These are phyloP conservation scores for Eutolmus rufibarbis DNA, from an alignment of 2,888 invertebrate species.

Conservation along the genomic window DNA sequence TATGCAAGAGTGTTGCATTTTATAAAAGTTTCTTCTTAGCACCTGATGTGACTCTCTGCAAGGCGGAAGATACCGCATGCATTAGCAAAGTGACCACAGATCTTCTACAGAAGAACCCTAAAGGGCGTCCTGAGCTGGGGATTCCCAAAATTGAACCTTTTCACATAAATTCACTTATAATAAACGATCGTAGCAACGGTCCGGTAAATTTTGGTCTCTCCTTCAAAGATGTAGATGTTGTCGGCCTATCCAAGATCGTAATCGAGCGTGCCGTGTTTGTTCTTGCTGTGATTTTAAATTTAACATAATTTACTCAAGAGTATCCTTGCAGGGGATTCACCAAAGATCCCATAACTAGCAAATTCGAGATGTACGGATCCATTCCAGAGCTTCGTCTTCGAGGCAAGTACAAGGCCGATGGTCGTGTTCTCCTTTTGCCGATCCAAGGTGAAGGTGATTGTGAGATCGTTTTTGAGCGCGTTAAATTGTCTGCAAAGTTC, in stretches of 20 bases:
- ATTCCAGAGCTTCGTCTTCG: conserved; percentile 50
- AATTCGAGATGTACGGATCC: conserved; percentile 50
- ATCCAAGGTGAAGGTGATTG: conserved; percentile 57
- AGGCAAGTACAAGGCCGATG: conserved; percentile 57
- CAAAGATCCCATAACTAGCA: conserved; percentile 50
- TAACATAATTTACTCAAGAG: neutral
- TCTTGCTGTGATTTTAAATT: neutral
- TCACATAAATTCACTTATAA: conserved; percentile 18
- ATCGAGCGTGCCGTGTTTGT: conserved; percentile 46
- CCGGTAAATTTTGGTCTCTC: conserved; percentile 34
- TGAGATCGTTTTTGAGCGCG: conserved; percentile 45
- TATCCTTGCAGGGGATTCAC: conserved; percentile 51
- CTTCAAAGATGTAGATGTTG: conserved; percentile 41
- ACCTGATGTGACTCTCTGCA: conserved; percentile 45
- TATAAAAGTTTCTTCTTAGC: conserved; percentile 38
- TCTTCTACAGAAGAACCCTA: conserved; percentile 44
- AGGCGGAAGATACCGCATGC: conserved; percentile 46
- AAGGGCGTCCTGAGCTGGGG: conserved; percentile 42
- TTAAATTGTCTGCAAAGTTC: conserved; percentile 7
- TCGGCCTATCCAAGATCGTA: conserved; percentile 35
- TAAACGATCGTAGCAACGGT: conserved; percentile 16
- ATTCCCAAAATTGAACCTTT: conserved; percentile 44
- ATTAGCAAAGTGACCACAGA: conserved; percentile 42
- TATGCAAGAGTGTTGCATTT: neutral
- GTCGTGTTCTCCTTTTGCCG: conserved; percentile 59